A percentile compares a stretch with the other conserved stretches of the same genome.
phyloP scores from a whole-genome alignment of 2,113 vertebrate species.

The Anhinga anhinga region DNA sequence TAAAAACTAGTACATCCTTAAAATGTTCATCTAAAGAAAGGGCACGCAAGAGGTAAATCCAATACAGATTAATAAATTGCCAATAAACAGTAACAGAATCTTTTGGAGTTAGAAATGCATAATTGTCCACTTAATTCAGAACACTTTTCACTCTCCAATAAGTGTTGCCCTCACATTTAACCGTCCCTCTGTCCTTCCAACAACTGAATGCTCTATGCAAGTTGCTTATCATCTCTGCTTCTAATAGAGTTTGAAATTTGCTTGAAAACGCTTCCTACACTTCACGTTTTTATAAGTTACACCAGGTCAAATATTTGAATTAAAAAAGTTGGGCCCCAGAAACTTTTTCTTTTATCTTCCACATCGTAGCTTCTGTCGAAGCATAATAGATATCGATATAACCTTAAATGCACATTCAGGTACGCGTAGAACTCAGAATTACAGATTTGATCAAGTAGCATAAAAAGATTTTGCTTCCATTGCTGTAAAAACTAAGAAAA shows the following conservation, averaged over 20 bases:
- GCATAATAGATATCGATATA: not conserved
- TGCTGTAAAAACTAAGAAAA: constrained; percentile 28
- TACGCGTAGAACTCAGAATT: not conserved
- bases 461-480: constrained; percentile 3
- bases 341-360: not conserved
- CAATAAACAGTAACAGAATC: not conserved
- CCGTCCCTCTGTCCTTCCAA: not conserved
- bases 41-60: not conserved
- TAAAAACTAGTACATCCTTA: not conserved
- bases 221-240: not conserved
- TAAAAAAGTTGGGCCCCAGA: not conserved
- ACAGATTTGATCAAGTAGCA: constrained; percentile 30
- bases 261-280: not conserved
- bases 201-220: not conserved
- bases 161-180: not conserved
- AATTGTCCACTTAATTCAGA: not conserved
- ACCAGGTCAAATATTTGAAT: not conserved
- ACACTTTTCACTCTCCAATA: not conserved
- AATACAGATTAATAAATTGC: not conserved
- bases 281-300: not conserved
- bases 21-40: not conserved
- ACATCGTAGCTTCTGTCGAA: constrained; percentile 2
- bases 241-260: not conserved
- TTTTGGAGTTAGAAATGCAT: not conserved
- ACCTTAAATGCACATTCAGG: constrained; percentile 12